Conservation (phyloP, 2,888 invertebrate species). For the Aphrophora alni region DNA sequence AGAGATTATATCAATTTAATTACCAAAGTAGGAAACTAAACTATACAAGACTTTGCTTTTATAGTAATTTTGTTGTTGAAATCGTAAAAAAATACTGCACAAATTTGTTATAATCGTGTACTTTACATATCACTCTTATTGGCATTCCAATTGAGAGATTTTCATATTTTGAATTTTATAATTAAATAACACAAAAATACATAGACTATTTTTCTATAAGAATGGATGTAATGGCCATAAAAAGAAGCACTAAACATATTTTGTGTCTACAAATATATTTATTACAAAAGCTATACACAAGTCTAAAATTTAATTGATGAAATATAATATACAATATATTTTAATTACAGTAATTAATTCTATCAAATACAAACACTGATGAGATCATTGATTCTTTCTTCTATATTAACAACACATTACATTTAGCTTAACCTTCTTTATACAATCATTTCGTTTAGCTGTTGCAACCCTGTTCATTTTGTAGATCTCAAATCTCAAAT, state of each 20-base stretch:
- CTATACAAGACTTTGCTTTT: no score
- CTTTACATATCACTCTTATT: no score
- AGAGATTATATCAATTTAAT: no score
- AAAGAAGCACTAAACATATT: no score
- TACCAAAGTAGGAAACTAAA: no score
- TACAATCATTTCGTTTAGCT: neutral
- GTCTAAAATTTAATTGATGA: neutral
- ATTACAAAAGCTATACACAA: conserved; percentile 38
- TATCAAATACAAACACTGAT: neutral
- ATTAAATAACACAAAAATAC: neutral
- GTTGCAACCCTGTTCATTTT: neutral
- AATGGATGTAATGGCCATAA: no score
- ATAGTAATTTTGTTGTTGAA: no score
- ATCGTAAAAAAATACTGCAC: no score
- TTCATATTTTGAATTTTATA: no score
- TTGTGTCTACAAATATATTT: conserved; percentile 23
- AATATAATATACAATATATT: neutral
- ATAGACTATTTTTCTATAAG: no score
- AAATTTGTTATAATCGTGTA: no score
- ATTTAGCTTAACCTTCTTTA: neutral
- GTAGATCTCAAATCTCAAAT: neutral
- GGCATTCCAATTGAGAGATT: no score
- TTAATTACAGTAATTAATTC: neutral
- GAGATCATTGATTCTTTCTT: conserved; percentile 5
- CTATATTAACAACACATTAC: conserved; percentile 3